Conservation (phyloP, 2,888 invertebrate species). For the Leptothorax acervorum region DNA sequence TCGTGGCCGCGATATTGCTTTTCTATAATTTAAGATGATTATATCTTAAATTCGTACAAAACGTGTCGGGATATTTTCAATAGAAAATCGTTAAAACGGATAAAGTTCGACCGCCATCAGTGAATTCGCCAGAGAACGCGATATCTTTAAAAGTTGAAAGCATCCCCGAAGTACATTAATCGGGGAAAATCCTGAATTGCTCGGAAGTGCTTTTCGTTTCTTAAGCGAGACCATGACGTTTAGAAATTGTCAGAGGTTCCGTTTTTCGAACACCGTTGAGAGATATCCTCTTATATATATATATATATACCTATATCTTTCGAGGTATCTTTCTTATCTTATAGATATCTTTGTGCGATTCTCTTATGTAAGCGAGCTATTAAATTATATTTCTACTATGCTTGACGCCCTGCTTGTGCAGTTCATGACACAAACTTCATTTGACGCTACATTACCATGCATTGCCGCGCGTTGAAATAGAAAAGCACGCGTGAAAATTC, state of each 20-base stretch:
- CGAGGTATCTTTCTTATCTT: not conserved
- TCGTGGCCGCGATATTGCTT: not conserved
- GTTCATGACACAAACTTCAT: not conserved
- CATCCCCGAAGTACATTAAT: not conserved
- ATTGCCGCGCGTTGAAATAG: not conserved
- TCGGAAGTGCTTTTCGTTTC: not conserved
- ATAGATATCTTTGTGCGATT: not conserved
- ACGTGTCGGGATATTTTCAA: not conserved
- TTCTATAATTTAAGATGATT: not conserved
- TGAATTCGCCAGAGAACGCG: not conserved
- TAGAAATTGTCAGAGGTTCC: constrained; percentile 3
- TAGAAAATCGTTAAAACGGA: not conserved
- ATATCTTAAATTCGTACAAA: not conserved
- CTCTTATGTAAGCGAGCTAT: not conserved
- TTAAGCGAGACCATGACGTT: not conserved
- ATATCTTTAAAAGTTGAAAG: not conserved
- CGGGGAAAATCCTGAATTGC: not conserved
- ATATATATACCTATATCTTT: not conserved
- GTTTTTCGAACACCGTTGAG: not conserved
- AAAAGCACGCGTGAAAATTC: not conserved
- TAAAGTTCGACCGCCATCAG: not conserved
- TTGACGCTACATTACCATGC: not conserved
- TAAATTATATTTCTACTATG: not conserved
- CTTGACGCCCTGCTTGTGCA: not conserved
- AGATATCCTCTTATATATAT: not conserved